Base-by-base conservation (phyloP, 1,140 invertebrate species). In the Onthophagus taurus region DNA sequence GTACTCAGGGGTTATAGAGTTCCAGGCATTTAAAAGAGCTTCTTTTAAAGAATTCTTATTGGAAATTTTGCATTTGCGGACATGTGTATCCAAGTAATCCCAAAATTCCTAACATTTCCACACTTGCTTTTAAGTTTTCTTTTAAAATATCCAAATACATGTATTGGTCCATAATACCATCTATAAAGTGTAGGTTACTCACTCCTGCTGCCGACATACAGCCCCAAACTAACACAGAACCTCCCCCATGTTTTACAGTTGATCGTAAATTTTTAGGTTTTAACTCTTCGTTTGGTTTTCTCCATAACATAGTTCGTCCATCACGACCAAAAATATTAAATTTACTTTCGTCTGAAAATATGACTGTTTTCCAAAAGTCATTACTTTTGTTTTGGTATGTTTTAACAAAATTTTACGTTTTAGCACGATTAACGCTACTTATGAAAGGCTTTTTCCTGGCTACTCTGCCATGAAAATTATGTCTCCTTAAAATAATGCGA, bases 131-230 rank as follows among this genome's bases (percentile, higher is more conserved):
- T 5, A 21, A 39, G 13, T 39, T 21, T 23, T 21, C n/a, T 21
- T 39, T 39, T 24, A 39, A 39, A 21, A 39, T 39, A 17, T 39
- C 19, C 13, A 39, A 8, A 24, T 24, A 39, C 13, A 8, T 6
- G 19, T 12, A 21, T 26, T 24, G 9, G 16, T 39, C 13, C 36
- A 39, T 23, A 3, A 18, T 23, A 17, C 12, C n/a, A 4, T 39
- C 36, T n/a, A 39, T 39, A 39, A 39, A 39, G 8, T 39, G 11
- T 17, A 39, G 13, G 8, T 5, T 11, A n/a, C 36, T 18, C 9
- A 26, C 19, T 6, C 36, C 17, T 17, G 19, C 21, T 11, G 36
- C 36, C 4, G 16, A 21, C 36, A 39, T 39, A 16, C 18, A 21
- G 11, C 36, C 23, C 36, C 36, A 39, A 8, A 39, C 7, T 21